phyloP scores from a whole-genome alignment of 2,797 vertebrate genomes.

The Takifugu ocellatus region DNA sequence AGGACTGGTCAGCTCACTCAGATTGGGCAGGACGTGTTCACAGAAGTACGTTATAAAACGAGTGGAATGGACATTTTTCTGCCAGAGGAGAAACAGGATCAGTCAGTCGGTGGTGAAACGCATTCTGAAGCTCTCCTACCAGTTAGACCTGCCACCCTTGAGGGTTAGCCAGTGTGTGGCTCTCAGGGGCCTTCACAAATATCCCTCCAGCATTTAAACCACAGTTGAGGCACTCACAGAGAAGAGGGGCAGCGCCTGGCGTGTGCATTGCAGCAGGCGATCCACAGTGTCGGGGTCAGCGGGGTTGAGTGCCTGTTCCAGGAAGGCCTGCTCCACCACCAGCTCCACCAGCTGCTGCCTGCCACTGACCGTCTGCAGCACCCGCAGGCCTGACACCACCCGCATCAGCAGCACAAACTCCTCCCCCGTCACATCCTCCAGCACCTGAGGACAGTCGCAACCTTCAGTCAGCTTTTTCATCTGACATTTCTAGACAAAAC shows the following conservation, averaged over 20 bases:
- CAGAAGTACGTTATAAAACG: constrained; percentile 97
- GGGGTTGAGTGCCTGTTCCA: constrained; percentile 92
- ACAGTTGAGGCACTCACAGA: constrained; percentile 77
- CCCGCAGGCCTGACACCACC: constrained; percentile 85
- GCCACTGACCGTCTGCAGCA: constrained; percentile 92
- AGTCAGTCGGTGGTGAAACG: neutral
- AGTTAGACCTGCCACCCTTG: too few relatives aligned
- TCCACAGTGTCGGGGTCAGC: constrained; percentile 91
- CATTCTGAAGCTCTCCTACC: too few relatives aligned
- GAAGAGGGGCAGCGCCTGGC: constrained; percentile 94
- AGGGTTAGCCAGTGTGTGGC: neutral
- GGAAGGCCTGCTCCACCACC: constrained; percentile 93
- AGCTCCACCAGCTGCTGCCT: constrained; percentile 94
- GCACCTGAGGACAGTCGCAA: constrained; percentile 73
- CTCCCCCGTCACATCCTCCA: constrained; percentile 97
- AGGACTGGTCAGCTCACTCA: constrained; percentile 87
- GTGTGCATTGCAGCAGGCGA: constrained; percentile 92
- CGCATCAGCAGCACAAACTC: constrained; percentile 99
- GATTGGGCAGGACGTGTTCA: constrained; percentile 93
- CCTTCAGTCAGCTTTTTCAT: too few relatives aligned
- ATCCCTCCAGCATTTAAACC: neutral
- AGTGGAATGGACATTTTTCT: constrained; percentile 99
- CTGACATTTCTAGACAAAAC: too few relatives aligned
- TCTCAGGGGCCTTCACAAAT: neutral
- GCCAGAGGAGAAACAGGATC: constrained; percentile 7